Percentiles rank a stretch among this genome's conserved stretches.
phyloP scores from a whole-genome alignment of 2,797 vertebrate genomes.

The Scyliorhinus canicula region DNA sequence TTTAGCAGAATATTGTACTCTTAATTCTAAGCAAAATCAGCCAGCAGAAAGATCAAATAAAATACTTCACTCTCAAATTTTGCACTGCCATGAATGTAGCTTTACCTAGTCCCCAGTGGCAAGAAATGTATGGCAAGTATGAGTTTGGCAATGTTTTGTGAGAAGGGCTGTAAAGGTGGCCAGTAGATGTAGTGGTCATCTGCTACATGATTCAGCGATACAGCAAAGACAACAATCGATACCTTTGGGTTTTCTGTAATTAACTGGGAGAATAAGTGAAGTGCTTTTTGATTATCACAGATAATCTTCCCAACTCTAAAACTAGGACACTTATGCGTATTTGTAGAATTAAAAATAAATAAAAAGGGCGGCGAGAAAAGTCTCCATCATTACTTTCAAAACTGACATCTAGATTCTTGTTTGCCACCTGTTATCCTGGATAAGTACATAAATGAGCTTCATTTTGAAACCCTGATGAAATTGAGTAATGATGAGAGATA shows the following conservation, averaged over 20 bases:
- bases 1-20: background rate
- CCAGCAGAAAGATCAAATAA: slow-evolving; percentile 20
- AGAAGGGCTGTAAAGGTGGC: background rate
- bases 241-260: background rate
- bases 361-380: background rate
- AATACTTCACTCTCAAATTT: background rate
- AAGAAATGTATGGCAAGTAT: background rate
- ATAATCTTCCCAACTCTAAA: background rate
- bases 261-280: background rate
- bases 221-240: background rate
- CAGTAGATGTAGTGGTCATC: background rate
- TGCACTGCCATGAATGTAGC: background rate
- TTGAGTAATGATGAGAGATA: background rate
- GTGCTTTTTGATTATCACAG: background rate
- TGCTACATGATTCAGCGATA: background rate
- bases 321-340: background rate
- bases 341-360: slow-evolving; percentile 1
- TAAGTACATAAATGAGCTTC: background rate
- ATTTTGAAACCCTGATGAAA: background rate
- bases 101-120: background rate
- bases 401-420: background rate
- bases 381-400: background rate
- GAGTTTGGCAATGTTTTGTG: background rate
- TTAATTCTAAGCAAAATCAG: slow-evolving; percentile 16
- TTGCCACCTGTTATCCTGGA: background rate